Conservation (phyloP, 2,113 vertebrate genomes). For the Carassius carassius region DNA sequence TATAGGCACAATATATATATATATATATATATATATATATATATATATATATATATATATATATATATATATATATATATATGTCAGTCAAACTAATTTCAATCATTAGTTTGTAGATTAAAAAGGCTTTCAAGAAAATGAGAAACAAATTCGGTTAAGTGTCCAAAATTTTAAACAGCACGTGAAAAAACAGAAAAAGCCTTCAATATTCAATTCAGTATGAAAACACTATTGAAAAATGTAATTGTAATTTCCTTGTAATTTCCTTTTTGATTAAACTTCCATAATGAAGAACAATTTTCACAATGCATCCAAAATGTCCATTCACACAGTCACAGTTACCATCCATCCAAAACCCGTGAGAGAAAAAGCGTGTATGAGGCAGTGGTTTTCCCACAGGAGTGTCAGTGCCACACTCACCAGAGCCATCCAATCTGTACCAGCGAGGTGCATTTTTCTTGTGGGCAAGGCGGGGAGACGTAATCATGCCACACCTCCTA, state of each 20-base stretch:
- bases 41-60: no score
- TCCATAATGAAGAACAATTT: background rate
- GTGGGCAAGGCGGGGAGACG: constrained; percentile 53
- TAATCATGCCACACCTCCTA: constrained; percentile 65
- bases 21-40: no score
- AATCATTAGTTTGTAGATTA: background rate
- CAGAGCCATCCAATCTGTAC: constrained; percentile 47
- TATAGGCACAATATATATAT: background rate
- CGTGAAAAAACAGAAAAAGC: background rate
- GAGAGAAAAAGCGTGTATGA: constrained; percentile 23
- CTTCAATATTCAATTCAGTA: background rate
- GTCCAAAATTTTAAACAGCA: background rate
- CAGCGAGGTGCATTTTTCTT: constrained; percentile 21
- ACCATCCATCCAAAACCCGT: constrained; percentile 15
- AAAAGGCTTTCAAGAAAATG: background rate
- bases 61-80: background rate
- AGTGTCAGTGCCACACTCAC: constrained; percentile 40
- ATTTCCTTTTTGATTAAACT: background rate
- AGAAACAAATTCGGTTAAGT: background rate
- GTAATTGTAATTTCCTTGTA: background rate
- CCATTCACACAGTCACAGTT: background rate
- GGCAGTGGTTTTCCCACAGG: constrained; percentile 31
- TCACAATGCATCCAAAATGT: background rate
- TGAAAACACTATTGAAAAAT: background rate
- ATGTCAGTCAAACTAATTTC: background rate